phyloP scores from a whole-genome alignment of 1,140 invertebrate genomes.

The Drosophila aff. region DNA sequence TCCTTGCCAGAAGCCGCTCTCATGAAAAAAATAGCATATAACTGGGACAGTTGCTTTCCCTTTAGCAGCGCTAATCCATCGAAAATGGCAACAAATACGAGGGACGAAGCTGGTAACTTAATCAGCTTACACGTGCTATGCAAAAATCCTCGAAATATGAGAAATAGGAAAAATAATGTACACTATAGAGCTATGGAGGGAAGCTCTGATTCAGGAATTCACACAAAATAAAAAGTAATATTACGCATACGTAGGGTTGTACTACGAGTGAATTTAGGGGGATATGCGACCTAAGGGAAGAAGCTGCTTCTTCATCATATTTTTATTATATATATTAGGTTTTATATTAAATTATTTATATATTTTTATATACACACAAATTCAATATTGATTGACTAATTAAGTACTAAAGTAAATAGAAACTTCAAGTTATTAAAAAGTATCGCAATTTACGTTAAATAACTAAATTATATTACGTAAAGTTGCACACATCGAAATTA shows the following conservation, averaged over 20 bases:
- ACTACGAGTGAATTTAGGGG: background rate
- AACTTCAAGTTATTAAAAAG: no score
- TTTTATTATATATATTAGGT: background rate
- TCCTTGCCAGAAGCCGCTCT: constrained; percentile 12
- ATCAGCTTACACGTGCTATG: constrained; percentile 54
- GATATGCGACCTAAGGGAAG: background rate
- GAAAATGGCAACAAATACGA: constrained; percentile 26
- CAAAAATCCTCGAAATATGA: constrained; percentile 21
- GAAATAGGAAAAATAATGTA: constrained; percentile 13
- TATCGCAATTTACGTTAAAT: no score
- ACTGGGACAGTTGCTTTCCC: constrained; percentile 6
- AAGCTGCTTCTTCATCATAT: background rate
- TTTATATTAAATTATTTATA: background rate
- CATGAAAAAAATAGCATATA: background rate
- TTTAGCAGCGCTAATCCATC: constrained; percentile 46
- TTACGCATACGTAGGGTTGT: constrained; percentile 26
- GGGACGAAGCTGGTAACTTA: constrained; percentile 41
- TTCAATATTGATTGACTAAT: no score
- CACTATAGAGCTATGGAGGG: background rate
- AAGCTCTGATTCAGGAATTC: constrained; percentile 20
- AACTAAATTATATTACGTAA: background rate
- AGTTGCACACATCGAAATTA: background rate
- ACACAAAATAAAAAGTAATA: constrained; percentile 22
- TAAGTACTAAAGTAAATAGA: no score
- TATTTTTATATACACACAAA: background rate